phyloP scores from a whole-genome alignment of 2,888 invertebrate genomes.

The Melikaiella ostensackeni region DNA sequence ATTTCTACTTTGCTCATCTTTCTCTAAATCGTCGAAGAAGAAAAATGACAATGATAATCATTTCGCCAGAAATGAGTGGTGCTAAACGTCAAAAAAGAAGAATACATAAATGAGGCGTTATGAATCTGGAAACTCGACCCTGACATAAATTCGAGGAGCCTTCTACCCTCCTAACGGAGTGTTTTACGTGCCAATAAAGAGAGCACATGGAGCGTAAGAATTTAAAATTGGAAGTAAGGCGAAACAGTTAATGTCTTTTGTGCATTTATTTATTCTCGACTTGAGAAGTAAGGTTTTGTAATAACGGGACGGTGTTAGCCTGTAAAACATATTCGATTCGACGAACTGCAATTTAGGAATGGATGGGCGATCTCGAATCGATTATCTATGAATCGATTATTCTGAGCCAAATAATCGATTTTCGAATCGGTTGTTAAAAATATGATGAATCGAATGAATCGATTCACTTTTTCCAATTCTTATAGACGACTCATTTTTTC shows the following conservation, averaged over 20 bases:
- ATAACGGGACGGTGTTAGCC: constrained; percentile 10
- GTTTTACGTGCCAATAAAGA: constrained; percentile 40
- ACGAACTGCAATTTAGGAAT: constrained; percentile 34
- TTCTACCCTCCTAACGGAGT: constrained; percentile 39
- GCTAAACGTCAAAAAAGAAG: constrained; percentile 35
- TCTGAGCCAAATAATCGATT: too few species aligned
- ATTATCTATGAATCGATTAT: constrained; percentile 28
- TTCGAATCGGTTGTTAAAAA: too few species aligned
- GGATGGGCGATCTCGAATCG: constrained; percentile 32
- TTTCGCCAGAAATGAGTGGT: constrained; percentile 27
- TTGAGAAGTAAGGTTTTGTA: neutral
- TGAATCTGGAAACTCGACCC: constrained; percentile 39
- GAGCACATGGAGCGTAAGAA: constrained; percentile 41
- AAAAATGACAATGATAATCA: constrained; percentile 26
- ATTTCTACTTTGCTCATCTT: neutral
- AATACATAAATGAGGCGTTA: constrained; percentile 39
- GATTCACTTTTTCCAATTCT: too few species aligned
- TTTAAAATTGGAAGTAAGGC: constrained; percentile 37
- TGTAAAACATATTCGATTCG: constrained; percentile 26
- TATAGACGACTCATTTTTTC: too few species aligned
- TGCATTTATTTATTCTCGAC: constrained; percentile 36
- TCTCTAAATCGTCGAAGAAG: neutral
- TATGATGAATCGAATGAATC: too few species aligned
- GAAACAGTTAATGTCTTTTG: constrained; percentile 35
- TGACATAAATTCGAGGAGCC: constrained; percentile 38